A percentile compares a stretch with the other conserved stretches of the same genome.
Conservation (phyloP, 2,113 vertebrate genomes). For the Heloderma charlesbogerti region DNA sequence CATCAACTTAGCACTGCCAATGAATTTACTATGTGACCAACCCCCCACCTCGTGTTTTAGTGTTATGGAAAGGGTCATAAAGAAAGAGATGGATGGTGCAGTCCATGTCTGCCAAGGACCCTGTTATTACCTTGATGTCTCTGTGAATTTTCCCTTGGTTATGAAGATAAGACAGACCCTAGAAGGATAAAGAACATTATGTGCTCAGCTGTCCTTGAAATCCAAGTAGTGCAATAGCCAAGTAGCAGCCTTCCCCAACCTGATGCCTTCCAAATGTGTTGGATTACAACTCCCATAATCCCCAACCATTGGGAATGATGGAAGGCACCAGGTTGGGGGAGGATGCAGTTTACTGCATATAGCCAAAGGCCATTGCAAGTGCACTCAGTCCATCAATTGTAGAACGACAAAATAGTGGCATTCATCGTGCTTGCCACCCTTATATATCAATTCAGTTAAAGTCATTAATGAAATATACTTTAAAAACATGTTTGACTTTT, state of each 20-base stretch:
- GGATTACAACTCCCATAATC: too few relatives aligned
- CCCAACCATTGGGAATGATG: too few relatives aligned
- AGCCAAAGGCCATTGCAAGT: too few relatives aligned
- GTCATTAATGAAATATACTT: too few relatives aligned
- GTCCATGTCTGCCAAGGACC: not conserved
- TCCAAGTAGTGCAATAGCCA: not conserved
- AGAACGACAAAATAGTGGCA: too few relatives aligned
- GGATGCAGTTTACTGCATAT: too few relatives aligned
- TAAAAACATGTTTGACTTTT: too few relatives aligned
- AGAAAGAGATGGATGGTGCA: not conserved
- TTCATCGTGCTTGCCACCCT: too few relatives aligned
- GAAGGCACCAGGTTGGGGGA: too few relatives aligned
- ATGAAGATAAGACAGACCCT: conserved; percentile 92
- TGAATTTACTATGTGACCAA: not conserved
- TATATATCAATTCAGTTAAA: too few relatives aligned
- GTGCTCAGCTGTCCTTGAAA: not conserved
- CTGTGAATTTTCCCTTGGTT: conserved; percentile 92
- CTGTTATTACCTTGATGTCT: conserved; percentile 87
- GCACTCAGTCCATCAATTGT: too few relatives aligned
- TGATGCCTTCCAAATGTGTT: too few relatives aligned
- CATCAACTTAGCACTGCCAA: not conserved
- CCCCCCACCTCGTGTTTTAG: not conserved
- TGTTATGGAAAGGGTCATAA: not conserved
- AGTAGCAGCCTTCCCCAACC: not conserved
- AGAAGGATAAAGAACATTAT: not conserved